phyloP scores from a whole-genome alignment of 1,140 invertebrate species.

The Ostrea denselamellosa region DNA sequence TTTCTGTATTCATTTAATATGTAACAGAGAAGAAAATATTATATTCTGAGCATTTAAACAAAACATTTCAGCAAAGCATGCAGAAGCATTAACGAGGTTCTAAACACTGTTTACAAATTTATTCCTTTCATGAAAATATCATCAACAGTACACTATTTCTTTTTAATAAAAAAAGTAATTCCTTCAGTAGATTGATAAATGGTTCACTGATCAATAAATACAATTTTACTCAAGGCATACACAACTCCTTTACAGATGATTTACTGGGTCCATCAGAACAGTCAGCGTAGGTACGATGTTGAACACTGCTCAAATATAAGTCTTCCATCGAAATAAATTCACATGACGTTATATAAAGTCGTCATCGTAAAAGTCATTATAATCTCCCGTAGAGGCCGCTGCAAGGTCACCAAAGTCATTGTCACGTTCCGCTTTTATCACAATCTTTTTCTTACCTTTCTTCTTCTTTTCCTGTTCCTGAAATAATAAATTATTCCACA shows the following conservation, averaged over 20 bases:
- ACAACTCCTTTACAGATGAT: background rate
- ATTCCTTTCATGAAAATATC: background rate
- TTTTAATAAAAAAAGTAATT: background rate
- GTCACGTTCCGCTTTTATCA: constrained; percentile 43
- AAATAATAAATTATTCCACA: background rate
- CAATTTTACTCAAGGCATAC: constrained; percentile 4
- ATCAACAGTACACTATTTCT: background rate
- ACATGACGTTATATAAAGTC: constrained; percentile 36
- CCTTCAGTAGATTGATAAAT: background rate
- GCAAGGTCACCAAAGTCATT: constrained; percentile 50
- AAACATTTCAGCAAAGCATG: too few relatives aligned
- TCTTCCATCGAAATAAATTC: background rate
- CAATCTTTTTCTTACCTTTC: constrained; percentile 51
- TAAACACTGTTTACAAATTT: background rate
- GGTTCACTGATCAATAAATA: background rate
- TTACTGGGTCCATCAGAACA: background rate
- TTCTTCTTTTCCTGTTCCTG: constrained; percentile 51
- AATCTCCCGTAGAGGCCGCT: constrained; percentile 34
- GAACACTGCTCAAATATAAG: background rate
- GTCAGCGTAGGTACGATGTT: background rate
- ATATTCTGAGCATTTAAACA: too few relatives aligned
- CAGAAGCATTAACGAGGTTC: too few relatives aligned
- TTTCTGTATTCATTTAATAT: too few relatives aligned
- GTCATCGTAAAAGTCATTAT: constrained; percentile 47
- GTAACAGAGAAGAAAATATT: too few relatives aligned